Conservation (phyloP, 2,113 vertebrate species). For the Podarcis muralis region DNA sequence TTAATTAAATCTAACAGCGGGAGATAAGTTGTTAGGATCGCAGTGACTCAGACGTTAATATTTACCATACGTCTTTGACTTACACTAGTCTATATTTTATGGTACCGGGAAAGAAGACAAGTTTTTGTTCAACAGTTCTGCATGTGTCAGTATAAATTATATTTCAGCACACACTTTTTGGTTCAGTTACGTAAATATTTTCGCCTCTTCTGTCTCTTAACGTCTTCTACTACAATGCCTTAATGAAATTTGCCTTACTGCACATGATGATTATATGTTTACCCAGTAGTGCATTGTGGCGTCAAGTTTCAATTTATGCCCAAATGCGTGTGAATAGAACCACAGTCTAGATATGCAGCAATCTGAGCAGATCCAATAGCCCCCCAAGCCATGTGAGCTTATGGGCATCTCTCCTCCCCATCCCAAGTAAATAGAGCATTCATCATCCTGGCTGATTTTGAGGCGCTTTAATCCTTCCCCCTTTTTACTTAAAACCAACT, state of each 20-base stretch:
- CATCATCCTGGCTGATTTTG: not conserved
- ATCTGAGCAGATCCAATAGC: not conserved
- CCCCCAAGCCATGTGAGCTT: not conserved
- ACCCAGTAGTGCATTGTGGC: not conserved
- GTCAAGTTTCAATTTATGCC: not conserved
- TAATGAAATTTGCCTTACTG: not conserved
- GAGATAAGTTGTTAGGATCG: not conserved
- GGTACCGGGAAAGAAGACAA: not conserved
- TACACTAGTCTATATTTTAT: not conserved
- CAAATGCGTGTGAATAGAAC: not conserved
- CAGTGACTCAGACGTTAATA: not conserved
- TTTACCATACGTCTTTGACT: not conserved
- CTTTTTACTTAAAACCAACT: not conserved
- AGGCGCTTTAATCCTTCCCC: no score
- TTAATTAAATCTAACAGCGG: not conserved
- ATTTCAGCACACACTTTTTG: not conserved
- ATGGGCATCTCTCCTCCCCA: not conserved
- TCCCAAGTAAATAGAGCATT: not conserved
- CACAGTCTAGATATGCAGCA: no score
- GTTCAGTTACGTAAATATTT: not conserved
- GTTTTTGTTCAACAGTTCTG: not conserved
- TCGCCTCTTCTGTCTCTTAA: not conserved
- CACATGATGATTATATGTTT: not conserved
- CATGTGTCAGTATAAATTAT: not conserved
- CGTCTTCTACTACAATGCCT: not conserved